Conservation (phyloP, 2,888 invertebrate species). For the Schrankia costaestrigalis region DNA sequence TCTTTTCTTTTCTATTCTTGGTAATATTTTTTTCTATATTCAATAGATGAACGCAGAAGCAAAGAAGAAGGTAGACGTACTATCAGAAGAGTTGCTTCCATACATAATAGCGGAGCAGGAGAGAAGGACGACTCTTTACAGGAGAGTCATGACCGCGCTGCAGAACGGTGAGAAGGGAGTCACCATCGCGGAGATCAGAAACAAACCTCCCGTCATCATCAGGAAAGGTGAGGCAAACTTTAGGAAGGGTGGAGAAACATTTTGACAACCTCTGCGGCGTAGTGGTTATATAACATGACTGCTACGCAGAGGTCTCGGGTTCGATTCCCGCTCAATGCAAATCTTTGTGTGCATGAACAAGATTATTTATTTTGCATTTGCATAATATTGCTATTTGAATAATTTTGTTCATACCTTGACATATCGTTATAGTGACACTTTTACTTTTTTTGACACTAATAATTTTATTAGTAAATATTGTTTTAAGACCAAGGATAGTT, state of each 20-base stretch:
- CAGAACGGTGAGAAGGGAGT: slow-evolving; percentile 73
- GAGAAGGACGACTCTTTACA: slow-evolving; percentile 60
- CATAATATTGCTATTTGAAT: not conserved
- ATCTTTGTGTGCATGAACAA: too few species aligned
- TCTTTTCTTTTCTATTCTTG: not conserved
- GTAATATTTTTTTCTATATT: not conserved
- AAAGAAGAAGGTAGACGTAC: slow-evolving; percentile 70
- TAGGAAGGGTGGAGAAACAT: too few species aligned
- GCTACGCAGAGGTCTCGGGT: too few species aligned
- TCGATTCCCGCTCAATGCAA: too few species aligned
- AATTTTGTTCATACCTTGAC: not conserved
- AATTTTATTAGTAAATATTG: too few species aligned
- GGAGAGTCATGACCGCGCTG: slow-evolving; percentile 68
- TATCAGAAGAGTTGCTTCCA: slow-evolving; percentile 68
- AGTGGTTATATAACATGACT: too few species aligned
- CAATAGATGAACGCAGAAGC: slow-evolving; percentile 73
- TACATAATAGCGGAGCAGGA: slow-evolving; percentile 74
- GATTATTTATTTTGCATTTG: too few species aligned
- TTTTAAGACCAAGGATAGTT: too few species aligned
- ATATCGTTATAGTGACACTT: too few species aligned
- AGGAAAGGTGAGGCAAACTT: slow-evolving; percentile 50
- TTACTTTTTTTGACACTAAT: not conserved
- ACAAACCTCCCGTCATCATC: slow-evolving; percentile 64
- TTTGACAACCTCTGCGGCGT: too few species aligned
- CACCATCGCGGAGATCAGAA: slow-evolving; percentile 67